Percentiles rank a stretch among this genome's conserved stretches.
phyloP scores from a whole-genome alignment of 2,888 invertebrate species.

The Sminthurides aquaticus region DNA sequence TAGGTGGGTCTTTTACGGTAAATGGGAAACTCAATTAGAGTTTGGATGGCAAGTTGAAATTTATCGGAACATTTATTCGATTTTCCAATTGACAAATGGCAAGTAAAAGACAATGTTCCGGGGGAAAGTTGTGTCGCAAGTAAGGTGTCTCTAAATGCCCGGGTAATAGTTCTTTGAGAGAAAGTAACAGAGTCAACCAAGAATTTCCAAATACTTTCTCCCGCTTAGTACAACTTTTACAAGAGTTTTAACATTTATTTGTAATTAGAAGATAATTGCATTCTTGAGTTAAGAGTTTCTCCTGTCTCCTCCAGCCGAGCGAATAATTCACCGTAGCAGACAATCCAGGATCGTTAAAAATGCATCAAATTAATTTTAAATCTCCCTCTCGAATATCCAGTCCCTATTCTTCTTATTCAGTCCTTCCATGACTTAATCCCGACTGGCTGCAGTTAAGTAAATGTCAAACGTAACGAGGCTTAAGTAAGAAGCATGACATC shows the following conservation, averaged over 20 bases:
- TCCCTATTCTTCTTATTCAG: too few relatives aligned
- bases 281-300: background rate
- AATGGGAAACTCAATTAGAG: conserved; percentile 25
- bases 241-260: background rate
- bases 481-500: background rate
- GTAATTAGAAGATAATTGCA: background rate
- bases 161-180: too few relatives aligned
- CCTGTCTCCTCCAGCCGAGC: background rate
- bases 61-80: conserved; percentile 24
- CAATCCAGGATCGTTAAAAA: too few relatives aligned
- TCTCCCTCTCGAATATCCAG: too few relatives aligned
- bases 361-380: too few relatives aligned
- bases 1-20: conserved; percentile 19
- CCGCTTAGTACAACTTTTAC: background rate
- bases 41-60: conserved; percentile 24
- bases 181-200: too few relatives aligned
- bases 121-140: background rate
- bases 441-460: background rate
- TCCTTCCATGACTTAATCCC: too few relatives aligned
- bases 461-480: background rate
- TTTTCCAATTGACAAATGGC: conserved; percentile 23
- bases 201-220: too few relatives aligned
- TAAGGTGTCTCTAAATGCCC: too few relatives aligned
- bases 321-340: too few relatives aligned
- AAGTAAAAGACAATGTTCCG: background rate